These are phyloP conservation scores for Pardalotus punctatus DNA, from an alignment of 2,113 vertebrate species.

Conservation along the genomic window DNA sequence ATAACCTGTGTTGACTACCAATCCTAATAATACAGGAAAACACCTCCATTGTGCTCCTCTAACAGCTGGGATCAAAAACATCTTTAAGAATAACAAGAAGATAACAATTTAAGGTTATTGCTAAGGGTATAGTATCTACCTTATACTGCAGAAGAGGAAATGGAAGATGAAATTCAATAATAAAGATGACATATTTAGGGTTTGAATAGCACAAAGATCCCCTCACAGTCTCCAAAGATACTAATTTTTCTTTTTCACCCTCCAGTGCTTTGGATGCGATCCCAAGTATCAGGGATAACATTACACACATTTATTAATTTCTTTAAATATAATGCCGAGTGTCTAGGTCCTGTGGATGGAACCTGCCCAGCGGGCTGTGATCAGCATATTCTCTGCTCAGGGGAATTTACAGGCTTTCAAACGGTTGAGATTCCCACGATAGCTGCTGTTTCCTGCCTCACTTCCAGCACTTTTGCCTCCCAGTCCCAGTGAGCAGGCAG, in stretches of 20 bases:
- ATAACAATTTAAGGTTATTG: not conserved
- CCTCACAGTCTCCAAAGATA: not conserved
- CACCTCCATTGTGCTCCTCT: not conserved
- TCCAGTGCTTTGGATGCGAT: not conserved
- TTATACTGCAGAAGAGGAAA: not conserved
- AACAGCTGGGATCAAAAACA: not conserved
- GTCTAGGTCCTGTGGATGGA: not conserved
- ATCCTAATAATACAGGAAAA: not conserved
- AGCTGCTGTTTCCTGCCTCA: not conserved
- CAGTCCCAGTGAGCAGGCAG: not conserved
- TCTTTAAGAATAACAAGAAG: not conserved
- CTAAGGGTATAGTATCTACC: not conserved
- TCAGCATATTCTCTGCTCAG: not conserved
- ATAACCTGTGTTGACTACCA: not conserved
- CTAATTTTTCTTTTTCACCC: not conserved
- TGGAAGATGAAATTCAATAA: not conserved
- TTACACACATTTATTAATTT: accelerated
- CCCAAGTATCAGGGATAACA: not conserved
- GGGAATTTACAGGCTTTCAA: not conserved
- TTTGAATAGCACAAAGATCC: not conserved
- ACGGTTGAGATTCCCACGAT: not conserved
- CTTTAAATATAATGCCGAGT: not conserved
- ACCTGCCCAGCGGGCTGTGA: not conserved
- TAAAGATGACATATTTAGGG: not conserved
- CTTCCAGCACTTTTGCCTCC: not conserved